phyloP scores from a whole-genome alignment of 2,888 invertebrate genomes.

The Drosophila recens region DNA sequence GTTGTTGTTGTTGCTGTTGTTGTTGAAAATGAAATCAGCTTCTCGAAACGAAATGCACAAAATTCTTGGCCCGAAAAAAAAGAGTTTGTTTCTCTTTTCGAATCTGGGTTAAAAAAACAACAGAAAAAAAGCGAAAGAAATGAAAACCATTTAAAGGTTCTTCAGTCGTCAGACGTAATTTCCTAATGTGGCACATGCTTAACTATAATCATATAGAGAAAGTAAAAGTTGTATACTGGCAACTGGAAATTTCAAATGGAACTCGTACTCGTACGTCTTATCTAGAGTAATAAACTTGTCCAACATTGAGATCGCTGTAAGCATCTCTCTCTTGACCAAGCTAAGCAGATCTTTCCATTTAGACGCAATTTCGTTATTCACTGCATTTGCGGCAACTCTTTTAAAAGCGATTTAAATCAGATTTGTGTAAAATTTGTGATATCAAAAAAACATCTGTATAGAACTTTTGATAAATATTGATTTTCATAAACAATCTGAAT shows the following conservation, averaged over 20 bases:
- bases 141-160: slow-evolving; percentile 30
- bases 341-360: slow-evolving; percentile 19
- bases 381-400: slow-evolving; percentile 7
- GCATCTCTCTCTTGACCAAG: slow-evolving; percentile 8
- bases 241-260: slow-evolving; percentile 28
- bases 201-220: slow-evolving; percentile 40
- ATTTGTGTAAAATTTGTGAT: not conserved
- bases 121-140: slow-evolving; percentile 12
- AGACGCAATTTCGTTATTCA: not conserved
- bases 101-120: slow-evolving; percentile 49
- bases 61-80: slow-evolving; percentile 27
- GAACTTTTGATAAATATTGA: too few relatives aligned
- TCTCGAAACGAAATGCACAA: slow-evolving; percentile 42
- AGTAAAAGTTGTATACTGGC: slow-evolving; percentile 51
- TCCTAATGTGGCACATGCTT: slow-evolving; percentile 45
- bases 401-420: slow-evolving; percentile 17
- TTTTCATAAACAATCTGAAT: too few relatives aligned
- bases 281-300: slow-evolving; percentile 21
- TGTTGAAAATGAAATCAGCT: slow-evolving; percentile 70
- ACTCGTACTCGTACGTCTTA: slow-evolving; percentile 11
- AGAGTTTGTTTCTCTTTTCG: not conserved
- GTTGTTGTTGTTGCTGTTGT: slow-evolving; percentile 30
- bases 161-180: slow-evolving; percentile 44
- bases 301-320: slow-evolving; percentile 1
- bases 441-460: too few relatives aligned